phyloP scores from a whole-genome alignment of 30 jellyfish, hydroid and myxozoan genomes.

The Chrysaora quinquecirrha region DNA sequence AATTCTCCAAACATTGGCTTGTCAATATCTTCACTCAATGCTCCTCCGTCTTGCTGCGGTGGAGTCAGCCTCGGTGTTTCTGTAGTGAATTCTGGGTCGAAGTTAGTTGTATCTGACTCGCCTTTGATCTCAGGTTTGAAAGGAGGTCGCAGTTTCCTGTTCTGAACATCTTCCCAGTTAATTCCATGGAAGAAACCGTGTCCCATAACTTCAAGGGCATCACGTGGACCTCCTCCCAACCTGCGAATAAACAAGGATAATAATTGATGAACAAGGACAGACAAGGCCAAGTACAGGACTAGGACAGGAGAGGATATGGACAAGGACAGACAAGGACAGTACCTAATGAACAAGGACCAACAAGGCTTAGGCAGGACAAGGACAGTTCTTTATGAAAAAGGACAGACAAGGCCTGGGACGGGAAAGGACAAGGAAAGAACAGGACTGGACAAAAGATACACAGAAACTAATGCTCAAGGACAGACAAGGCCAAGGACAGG shows the following conservation, averaged over 20 bases:
- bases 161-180: constrained; percentile 81
- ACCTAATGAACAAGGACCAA: too few species aligned
- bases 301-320: too few species aligned
- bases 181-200: constrained; percentile 81
- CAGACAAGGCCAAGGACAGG: too few species aligned
- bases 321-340: too few species aligned
- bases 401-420: too few species aligned
- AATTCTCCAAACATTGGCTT: constrained; percentile 54
- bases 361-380: too few species aligned
- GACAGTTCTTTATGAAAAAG: too few species aligned
- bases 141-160: constrained; percentile 90
- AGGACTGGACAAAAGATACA: too few species aligned
- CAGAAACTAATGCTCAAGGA: too few species aligned
- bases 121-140: constrained; percentile 81
- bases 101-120: constrained; percentile 76
- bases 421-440: too few species aligned
- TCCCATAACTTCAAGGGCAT: constrained; percentile 89
- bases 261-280: background rate
- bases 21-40: constrained; percentile 23
- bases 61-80: constrained; percentile 96
- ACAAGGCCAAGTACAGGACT: background rate
- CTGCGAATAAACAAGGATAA: constrained; percentile 17
- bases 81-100: constrained; percentile 91
- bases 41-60: constrained; percentile 62
- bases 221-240: constrained; percentile 92